Evolutionary conservation across 1,140 invertebrate genomes (phyloP), one percentile per base, ranked within the genome.

Genomic region (Brachionus paranguensis): DNA sequence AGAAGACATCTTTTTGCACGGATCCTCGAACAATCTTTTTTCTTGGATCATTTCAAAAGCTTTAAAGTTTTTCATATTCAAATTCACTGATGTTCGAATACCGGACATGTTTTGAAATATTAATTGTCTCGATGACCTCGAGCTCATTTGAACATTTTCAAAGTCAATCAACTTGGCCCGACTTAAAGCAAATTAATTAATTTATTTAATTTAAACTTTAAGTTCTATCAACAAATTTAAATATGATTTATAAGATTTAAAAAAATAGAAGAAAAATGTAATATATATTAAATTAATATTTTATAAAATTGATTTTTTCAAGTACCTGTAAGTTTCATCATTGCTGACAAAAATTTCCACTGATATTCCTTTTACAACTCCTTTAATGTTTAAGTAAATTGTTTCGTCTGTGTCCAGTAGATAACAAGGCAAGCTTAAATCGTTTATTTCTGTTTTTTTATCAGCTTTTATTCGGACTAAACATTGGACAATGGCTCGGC

Each of bases 21-120:
- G 78, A 60, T 64, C 53, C 12, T 53, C 20, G 53, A 64, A 81
- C 8, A 68, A 12, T 27, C 24, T 60, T 68, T 81, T 55, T 47
- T 64, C 53, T 81, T 81, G 11, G 12, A 20, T 17, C 4, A 47
- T 41, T 41, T 64, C 43, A 1, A 68, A 41, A 45, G 78, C 78
- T 47, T 60, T 27, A 12, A 81, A 81, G 53, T 64, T 81, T 41
- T 64, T n/a, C n/a, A 81, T 27, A n/a, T 45, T 27, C 4, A 81
- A 37, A 8, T 64, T 64, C 10, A 81, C 78, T 37, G 3, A n/a
- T 43, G 78, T 68, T 43, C 64, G 33, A 11, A 81, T 81, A 20
- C 53, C 53, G 10, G 78, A 81, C 27, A 41, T 81, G 27, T 81
- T 81, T 81, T 68, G 33, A 29, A 81, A 64, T 68, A 81, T 29